phyloP scores from a whole-genome alignment of 2,113 vertebrate species.

The Cyphomyrus discorhynchus region DNA sequence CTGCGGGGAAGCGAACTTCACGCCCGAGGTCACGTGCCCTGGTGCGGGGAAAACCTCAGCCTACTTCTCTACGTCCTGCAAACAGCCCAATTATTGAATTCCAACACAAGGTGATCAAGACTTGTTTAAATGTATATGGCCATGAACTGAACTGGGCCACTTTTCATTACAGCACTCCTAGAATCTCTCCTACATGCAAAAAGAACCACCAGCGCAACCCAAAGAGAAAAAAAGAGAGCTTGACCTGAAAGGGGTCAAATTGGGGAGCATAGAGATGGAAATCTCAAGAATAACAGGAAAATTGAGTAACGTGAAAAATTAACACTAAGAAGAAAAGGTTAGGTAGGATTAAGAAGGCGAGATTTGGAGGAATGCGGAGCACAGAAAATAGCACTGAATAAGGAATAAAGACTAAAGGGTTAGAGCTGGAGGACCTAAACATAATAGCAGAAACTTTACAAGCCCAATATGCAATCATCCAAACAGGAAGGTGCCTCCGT shows the following conservation, averaged over 20 bases:
- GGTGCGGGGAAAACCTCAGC: not conserved
- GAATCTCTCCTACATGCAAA: not conserved
- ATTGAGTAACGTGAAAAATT: not conserved
- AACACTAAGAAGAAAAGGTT: not conserved
- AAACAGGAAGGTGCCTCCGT: slow-evolving; percentile 32
- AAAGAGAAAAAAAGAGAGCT: not conserved
- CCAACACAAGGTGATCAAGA: slow-evolving; percentile 26
- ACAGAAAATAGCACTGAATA: not conserved
- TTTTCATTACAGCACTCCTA: not conserved
- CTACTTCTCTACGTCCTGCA: slow-evolving; percentile 16
- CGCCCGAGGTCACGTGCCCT: not conserved
- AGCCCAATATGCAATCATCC: not conserved
- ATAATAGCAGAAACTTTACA: no score
- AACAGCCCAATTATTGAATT: slow-evolving; percentile 33
- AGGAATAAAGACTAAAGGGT: not conserved
- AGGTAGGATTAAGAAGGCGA: not conserved
- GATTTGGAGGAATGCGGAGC: not conserved
- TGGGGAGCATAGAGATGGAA: not conserved
- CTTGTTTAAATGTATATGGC: not conserved
- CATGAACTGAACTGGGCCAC: not conserved
- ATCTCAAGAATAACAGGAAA: not conserved
- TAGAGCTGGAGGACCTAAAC: not conserved
- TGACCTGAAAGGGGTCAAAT: not conserved
- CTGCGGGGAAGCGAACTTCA: not conserved
- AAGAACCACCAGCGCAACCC: not conserved